Percentiles rank a stretch among this genome's conserved stretches.
phyloP scores from a whole-genome alignment of 2,888 invertebrate genomes.

The Phortica magna region DNA sequence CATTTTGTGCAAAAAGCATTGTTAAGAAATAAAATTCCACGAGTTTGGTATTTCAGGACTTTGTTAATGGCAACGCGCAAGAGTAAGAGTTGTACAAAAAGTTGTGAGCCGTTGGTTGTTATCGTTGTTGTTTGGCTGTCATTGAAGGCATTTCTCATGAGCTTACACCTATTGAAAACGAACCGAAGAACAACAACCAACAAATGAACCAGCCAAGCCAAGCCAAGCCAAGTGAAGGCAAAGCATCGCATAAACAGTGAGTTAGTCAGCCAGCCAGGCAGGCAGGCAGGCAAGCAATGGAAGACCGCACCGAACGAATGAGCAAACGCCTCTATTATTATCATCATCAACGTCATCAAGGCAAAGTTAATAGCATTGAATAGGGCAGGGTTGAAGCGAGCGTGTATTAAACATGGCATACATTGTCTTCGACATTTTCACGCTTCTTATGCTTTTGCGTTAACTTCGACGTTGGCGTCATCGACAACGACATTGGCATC shows the following conservation, averaged over 20 bases:
- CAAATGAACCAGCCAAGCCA: neutral
- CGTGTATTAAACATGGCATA: constrained; percentile 18
- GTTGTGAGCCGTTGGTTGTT: neutral
- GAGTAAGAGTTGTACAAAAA: constrained; percentile 4
- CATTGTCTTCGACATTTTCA: constrained; percentile 29
- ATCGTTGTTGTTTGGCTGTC: constrained; percentile 5
- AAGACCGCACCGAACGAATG: constrained; percentile 1
- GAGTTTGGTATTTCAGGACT: constrained; percentile 64
- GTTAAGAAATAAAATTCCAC: constrained; percentile 67
- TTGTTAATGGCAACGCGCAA: constrained; percentile 37
- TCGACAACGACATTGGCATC: neutral
- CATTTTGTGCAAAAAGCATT: constrained; percentile 62
- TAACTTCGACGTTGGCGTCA: neutral
- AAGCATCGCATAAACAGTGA: too few relatives aligned
- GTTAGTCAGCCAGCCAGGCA: too few relatives aligned
- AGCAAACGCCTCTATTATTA: constrained; percentile 21
- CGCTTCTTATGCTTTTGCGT: neutral
- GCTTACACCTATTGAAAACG: neutral
- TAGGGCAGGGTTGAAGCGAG: neutral
- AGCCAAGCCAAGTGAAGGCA: neutral
- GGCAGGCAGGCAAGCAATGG: neutral
- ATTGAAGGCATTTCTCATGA: constrained; percentile 20
- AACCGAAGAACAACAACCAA: neutral
- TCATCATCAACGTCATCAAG: constrained; percentile 30
- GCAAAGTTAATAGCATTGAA: constrained; percentile 24